These are phyloP conservation scores for Heliconius eleuchia DNA, from an alignment of 1,140 invertebrate genomes.

Conservation along the genomic window DNA sequence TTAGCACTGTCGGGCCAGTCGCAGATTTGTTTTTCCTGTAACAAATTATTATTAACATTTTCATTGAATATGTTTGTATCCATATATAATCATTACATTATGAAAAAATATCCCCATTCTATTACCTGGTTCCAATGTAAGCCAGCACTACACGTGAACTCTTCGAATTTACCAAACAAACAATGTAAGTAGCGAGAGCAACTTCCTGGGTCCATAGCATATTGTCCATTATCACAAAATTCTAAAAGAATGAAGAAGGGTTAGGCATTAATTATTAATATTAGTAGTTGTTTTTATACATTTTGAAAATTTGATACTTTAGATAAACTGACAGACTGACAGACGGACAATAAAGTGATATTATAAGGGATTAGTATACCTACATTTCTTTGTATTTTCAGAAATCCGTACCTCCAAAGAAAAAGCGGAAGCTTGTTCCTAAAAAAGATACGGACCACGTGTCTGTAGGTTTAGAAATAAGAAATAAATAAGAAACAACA, in stretches of 20 bases:
- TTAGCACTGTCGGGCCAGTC: conserved; percentile 90
- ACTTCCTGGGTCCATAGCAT: conserved; percentile 84
- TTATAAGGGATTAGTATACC: too few relatives aligned
- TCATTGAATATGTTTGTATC: background rate
- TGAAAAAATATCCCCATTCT: background rate
- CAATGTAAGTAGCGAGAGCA: conserved; percentile 90
- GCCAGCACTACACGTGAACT: conserved; percentile 87
- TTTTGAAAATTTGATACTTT: too few relatives aligned
- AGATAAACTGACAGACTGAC: background rate
- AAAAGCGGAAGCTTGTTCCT: too few relatives aligned
- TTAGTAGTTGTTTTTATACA: too few relatives aligned
- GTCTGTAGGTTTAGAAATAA: background rate
- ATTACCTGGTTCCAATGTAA: conserved; percentile 88
- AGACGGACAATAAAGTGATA: too few relatives aligned
- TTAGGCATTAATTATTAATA: too few relatives aligned
- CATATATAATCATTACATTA: background rate
- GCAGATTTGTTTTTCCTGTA: conserved; percentile 83
- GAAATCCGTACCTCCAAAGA: too few relatives aligned
- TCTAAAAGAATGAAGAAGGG: conserved; percentile 51
- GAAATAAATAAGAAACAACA: conserved; percentile 11
- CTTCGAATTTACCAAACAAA: conserved; percentile 88
- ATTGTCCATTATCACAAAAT: conserved; percentile 85
- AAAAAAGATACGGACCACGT: too few relatives aligned
- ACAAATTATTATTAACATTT: conserved; percentile 26
- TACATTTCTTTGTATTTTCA: too few relatives aligned